These are phyloP conservation scores for Catocala nupta DNA, from an alignment of 2,888 invertebrate genomes.

Conservation along the genomic window DNA sequence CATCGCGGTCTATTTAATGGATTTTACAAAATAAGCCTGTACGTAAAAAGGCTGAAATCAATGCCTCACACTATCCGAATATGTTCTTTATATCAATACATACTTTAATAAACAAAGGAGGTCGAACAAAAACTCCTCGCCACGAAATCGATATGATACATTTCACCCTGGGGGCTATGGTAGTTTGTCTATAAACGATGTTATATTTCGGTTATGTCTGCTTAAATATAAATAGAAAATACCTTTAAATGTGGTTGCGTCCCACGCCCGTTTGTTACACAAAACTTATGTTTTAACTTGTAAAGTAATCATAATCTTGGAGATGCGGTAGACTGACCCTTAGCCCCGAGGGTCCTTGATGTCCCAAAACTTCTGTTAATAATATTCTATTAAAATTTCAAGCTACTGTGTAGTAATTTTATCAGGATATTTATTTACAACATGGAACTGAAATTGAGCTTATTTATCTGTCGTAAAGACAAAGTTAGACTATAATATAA, in stretches of 20 bases:
- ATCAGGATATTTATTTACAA: constrained; percentile 9
- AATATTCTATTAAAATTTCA: constrained; percentile 35
- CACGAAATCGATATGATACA: not conserved
- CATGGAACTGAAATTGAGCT: too few relatives aligned
- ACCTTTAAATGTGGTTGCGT: constrained; percentile 29
- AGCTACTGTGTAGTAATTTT: constrained; percentile 16
- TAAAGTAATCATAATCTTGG: constrained; percentile 47
- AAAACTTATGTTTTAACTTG: constrained; percentile 44
- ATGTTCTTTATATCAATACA: too few relatives aligned
- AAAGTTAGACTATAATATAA: too few relatives aligned
- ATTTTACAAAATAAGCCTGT: too few relatives aligned
- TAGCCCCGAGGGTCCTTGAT: constrained; percentile 35
- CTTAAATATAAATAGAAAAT: constrained; percentile 10
- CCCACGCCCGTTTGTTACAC: constrained; percentile 31
- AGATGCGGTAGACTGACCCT: constrained; percentile 41
- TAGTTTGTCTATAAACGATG: not conserved
- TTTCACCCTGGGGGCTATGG: not conserved
- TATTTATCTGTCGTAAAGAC: too few relatives aligned
- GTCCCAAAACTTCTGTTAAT: constrained; percentile 48
- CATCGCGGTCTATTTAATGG: not conserved
- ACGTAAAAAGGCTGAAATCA: too few relatives aligned
- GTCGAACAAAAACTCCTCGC: not conserved
- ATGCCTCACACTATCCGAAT: too few relatives aligned
- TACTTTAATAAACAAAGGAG: not conserved
- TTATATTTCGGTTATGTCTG: too few relatives aligned